Conservation (phyloP, 1,140 invertebrate species). For the Drosophila ananassae region DNA sequence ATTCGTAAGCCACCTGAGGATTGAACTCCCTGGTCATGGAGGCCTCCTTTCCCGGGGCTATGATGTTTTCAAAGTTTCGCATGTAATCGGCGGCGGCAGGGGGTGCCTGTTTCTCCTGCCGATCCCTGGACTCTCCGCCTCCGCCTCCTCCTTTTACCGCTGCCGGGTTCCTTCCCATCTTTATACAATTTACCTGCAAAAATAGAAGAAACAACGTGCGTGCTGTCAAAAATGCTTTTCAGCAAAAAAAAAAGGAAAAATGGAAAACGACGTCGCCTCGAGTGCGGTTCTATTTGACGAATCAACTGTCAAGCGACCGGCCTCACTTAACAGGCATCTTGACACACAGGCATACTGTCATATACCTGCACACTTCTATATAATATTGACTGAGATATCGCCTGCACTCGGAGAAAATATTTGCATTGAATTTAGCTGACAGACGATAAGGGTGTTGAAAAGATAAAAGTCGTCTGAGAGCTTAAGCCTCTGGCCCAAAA, state of each 20-base stretch:
- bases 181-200: slow-evolving; percentile 23
- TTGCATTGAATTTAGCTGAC: not conserved
- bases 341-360: slow-evolving; percentile 39
- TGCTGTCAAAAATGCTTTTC: slow-evolving; percentile 2
- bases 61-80: slow-evolving; percentile 81
- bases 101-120: slow-evolving; percentile 11
- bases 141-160: not conserved
- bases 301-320: slow-evolving; percentile 38
- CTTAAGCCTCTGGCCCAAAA: too few relatives aligned
- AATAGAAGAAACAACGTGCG: slow-evolving; percentile 20
- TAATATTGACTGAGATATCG: slow-evolving; percentile 44
- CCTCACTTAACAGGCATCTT: slow-evolving; percentile 49
- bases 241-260: slow-evolving; percentile 3
- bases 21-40: slow-evolving; percentile 83
- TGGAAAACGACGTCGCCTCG: slow-evolving; percentile 15
- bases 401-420: slow-evolving; percentile 30
- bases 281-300: slow-evolving; percentile 40
- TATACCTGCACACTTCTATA: slow-evolving; percentile 15
- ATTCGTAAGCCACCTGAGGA: slow-evolving; percentile 78
- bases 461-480: not conserved
- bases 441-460: not conserved
- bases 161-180: slow-evolving; percentile 37
- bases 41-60: slow-evolving; percentile 76
- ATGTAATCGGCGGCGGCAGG: slow-evolving; percentile 57
- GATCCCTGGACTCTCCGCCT: slow-evolving; percentile 12